Conservation (phyloP, 2,113 vertebrate species). For the Odobenus rosmarus region DNA sequence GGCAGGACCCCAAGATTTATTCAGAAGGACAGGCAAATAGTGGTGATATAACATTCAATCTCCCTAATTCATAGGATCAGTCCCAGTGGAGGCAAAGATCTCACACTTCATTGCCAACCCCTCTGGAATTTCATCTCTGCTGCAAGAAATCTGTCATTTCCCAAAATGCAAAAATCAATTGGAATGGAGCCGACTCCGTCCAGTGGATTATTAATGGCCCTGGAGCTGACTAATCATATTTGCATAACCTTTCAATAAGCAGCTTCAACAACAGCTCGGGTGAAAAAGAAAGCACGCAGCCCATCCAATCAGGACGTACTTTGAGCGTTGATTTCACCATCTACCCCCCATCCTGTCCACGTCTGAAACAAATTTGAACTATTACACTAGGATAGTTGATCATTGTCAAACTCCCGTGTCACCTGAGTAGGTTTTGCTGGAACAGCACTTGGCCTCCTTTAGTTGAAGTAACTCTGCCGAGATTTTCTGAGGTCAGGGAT, state of each 20-base stretch:
- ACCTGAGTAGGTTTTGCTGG: not conserved
- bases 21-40: fast-evolving
- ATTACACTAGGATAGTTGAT: not conserved
- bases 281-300: not conserved
- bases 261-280: constrained; percentile 24
- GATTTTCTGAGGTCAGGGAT: not conserved
- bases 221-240: constrained; percentile 71
- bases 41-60: fast-evolving
- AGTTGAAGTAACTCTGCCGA: not conserved
- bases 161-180: constrained; percentile 75
- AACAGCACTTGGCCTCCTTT: not conserved
- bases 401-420: not conserved
- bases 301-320: not conserved
- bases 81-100: not conserved
- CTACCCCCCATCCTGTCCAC: not conserved
- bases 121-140: not conserved
- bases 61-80: not conserved
- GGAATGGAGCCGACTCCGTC: constrained; percentile 50
- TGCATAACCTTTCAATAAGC: constrained; percentile 73
- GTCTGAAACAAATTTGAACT: constrained; percentile 44
- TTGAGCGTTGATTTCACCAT: not conserved
- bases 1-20: fast-evolving
- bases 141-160: constrained; percentile 61
- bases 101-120: not conserved
- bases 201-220: constrained; percentile 77